Conservation (phyloP, 2,888 invertebrate genomes). For the Lithophane ornitopus region DNA sequence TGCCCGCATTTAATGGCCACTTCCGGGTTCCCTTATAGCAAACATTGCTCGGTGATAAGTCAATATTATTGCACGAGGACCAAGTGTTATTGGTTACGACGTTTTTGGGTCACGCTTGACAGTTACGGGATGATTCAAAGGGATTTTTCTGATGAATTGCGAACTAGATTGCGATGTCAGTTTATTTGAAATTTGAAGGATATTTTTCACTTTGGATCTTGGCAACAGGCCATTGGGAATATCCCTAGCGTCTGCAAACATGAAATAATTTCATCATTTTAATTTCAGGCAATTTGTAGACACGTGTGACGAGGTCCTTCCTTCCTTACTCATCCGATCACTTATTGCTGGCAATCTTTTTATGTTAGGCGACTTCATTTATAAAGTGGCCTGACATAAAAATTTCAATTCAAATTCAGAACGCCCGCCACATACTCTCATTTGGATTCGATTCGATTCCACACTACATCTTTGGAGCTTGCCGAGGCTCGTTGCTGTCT, state of each 20-base stretch:
- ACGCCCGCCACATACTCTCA: too few relatives aligned
- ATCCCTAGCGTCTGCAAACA: background rate
- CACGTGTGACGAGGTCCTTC: too few relatives aligned
- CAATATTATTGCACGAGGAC: constrained; percentile 61
- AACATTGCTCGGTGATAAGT: constrained; percentile 67
- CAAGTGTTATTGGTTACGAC: constrained; percentile 52
- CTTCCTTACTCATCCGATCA: too few relatives aligned
- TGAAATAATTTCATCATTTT: background rate
- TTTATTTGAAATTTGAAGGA: background rate
- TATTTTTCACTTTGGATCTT: background rate
- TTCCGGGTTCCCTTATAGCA: constrained; percentile 58
- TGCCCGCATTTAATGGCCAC: constrained; percentile 55
- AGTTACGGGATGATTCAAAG: constrained; percentile 26
- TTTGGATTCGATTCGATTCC: too few relatives aligned
- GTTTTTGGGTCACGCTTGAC: constrained; percentile 44
- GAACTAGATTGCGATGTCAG: constrained; percentile 1
- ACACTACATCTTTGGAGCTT: too few relatives aligned
- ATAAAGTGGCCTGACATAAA: too few relatives aligned
- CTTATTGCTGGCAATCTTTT: too few relatives aligned
- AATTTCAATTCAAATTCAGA: too few relatives aligned
- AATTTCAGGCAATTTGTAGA: too few relatives aligned
- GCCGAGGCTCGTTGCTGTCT: too few relatives aligned
- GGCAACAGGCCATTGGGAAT: background rate
- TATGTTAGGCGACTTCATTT: too few relatives aligned
- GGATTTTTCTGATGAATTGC: constrained; percentile 30